phyloP scores from a whole-genome alignment of 2,797 vertebrate species.

The Phalanger gymnotis region DNA sequence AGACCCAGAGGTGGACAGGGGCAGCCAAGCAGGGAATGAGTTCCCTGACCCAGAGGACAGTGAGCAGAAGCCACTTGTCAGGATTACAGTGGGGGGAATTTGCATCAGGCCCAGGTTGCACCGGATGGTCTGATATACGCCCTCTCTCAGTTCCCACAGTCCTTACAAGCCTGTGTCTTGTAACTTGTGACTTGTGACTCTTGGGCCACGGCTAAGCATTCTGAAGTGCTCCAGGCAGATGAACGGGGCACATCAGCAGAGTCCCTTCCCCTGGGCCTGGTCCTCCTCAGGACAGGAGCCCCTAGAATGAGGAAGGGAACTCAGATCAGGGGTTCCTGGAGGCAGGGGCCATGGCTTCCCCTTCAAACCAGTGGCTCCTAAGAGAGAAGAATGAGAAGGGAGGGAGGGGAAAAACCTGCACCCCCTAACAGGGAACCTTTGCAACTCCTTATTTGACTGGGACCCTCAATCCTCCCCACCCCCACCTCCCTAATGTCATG shows the following conservation, averaged over 20 bases:
- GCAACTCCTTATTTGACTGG: background rate
- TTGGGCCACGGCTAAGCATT: background rate
- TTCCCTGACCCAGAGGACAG: background rate
- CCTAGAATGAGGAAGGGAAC: background rate
- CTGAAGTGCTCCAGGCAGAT: too few species aligned
- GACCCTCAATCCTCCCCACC: background rate
- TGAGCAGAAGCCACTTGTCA: rapidly evolving
- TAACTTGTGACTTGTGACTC: too few species aligned
- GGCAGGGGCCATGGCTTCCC: background rate
- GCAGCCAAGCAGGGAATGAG: background rate
- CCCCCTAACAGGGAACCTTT: background rate
- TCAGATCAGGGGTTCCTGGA: background rate
- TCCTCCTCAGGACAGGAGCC: background rate
- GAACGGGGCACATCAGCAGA: too few species aligned
- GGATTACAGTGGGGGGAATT: too few species aligned
- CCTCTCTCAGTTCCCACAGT: background rate
- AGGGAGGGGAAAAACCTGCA: background rate
- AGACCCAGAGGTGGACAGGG: too few species aligned
- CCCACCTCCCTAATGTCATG: background rate
- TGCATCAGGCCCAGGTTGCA: too few species aligned
- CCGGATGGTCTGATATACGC: too few species aligned
- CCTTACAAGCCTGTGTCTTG: background rate
- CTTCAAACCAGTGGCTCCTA: constrained; percentile 1
- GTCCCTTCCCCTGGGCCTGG: background rate
- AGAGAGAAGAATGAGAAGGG: background rate